Evolutionary conservation across 1,140 invertebrate genomes (phyloP).

Genomic region (Zaprionus taronus): DNA sequence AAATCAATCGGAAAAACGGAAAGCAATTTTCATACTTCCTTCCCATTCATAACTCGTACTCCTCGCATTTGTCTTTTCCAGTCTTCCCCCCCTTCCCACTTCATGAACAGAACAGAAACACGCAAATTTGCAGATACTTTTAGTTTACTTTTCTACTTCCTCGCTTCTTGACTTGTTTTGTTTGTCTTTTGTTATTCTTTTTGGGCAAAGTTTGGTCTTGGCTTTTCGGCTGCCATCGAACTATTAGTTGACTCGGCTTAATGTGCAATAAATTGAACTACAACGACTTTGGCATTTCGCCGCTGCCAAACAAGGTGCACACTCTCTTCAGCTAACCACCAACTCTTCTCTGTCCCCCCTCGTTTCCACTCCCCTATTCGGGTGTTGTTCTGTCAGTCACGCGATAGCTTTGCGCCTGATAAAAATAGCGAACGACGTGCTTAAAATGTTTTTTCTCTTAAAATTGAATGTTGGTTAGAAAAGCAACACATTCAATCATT

Average conservation of each 20-base stretch:
- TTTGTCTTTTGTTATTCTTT: slow-evolving; percentile 49
- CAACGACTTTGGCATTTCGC: slow-evolving; percentile 44
- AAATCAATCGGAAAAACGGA: slow-evolving; percentile 15
- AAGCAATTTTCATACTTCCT: slow-evolving; percentile 18
- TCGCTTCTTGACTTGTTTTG: slow-evolving; percentile 22
- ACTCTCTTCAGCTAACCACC: background rate
- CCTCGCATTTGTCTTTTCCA: slow-evolving; percentile 3
- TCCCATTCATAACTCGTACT: slow-evolving; percentile 18
- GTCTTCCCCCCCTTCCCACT: background rate
- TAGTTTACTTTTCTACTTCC: slow-evolving; percentile 25
- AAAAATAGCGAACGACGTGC: slow-evolving; percentile 67
- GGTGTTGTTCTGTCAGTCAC: slow-evolving; percentile 50
- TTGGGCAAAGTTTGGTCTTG: slow-evolving; percentile 48
- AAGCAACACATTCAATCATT: slow-evolving; percentile 80
- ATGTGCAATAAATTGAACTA: slow-evolving; percentile 77
- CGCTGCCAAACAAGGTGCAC: slow-evolving; percentile 21
- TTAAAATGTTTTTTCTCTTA: slow-evolving; percentile 65
- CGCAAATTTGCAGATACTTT: slow-evolving; percentile 57
- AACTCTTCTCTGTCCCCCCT: background rate
- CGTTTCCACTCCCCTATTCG: background rate
- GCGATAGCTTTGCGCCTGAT: slow-evolving; percentile 60
- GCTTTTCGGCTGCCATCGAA: slow-evolving; percentile 64
- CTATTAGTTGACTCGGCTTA: slow-evolving; percentile 70
- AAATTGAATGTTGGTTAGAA: slow-evolving; percentile 82
- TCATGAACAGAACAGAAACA: slow-evolving; percentile 21